Evolutionary conservation across 2,113 vertebrate species (phyloP).

Genomic region (Camarhynchus parvulus): DNA sequence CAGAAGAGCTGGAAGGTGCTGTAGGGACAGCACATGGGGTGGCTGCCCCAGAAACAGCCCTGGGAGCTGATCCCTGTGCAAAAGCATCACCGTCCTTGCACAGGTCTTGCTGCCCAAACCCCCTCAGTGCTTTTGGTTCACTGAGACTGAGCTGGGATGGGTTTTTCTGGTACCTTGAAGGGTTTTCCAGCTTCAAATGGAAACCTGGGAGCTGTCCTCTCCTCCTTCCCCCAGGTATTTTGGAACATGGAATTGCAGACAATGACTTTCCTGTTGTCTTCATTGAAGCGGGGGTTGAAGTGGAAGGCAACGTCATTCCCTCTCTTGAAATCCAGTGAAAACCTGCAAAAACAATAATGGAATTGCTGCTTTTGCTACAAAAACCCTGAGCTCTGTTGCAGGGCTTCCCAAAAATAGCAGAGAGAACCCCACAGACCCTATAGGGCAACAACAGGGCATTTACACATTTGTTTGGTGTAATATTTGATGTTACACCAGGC

Average conservation of each 20-base stretch:
- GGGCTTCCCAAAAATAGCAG: background rate
- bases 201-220: conserved; percentile 64
- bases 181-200: conserved; percentile 75
- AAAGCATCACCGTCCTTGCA: background rate
- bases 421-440: background rate
- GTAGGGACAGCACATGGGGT: fast-evolving
- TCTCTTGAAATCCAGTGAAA: conserved; percentile 73
- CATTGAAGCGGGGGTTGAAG: conserved; percentile 78
- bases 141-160: background rate
- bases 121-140: background rate
- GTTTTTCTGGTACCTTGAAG: conserved; percentile 66
- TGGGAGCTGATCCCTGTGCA: background rate
- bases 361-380: background rate
- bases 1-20: background rate
- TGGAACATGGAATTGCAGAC: conserved; percentile 71
- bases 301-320: conserved; percentile 75
- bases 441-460: background rate
- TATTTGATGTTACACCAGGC: background rate
- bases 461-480: fast-evolving
- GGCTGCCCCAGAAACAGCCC: background rate
- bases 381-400: background rate
- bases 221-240: conserved; percentile 71
- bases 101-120: background rate
- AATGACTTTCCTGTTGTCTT: conserved; percentile 55
- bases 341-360: background rate